Evolutionary conservation across 2,888 invertebrate genomes (phyloP).

Genomic region (Rhingia rostrata): DNA sequence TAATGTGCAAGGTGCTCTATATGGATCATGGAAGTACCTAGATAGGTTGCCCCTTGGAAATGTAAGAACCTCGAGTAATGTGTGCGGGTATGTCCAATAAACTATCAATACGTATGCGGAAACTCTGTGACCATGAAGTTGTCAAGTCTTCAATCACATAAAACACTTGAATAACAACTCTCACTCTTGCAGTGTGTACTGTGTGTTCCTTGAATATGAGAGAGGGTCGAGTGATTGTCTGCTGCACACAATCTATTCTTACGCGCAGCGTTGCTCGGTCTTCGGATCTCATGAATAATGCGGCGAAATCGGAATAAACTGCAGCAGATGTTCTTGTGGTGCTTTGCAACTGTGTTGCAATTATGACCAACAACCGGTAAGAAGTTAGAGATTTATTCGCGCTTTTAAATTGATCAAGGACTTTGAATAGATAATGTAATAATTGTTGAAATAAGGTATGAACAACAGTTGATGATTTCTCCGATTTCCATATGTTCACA

Average conservation of each 20-base stretch:
- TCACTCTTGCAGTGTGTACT: constrained; percentile 8
- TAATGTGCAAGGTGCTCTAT: constrained; percentile 25
- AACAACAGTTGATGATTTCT: too few relatives aligned
- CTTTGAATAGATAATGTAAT: not conserved
- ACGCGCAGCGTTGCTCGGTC: constrained; percentile 1
- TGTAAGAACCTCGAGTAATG: not conserved
- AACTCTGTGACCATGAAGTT: constrained; percentile 27
- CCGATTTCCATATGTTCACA: too few relatives aligned
- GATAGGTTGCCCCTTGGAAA: not conserved
- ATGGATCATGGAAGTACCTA: not conserved
- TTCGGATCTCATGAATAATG: constrained; percentile 8
- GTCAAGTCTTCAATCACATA: constrained; percentile 51
- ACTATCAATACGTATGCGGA: constrained; percentile 25
- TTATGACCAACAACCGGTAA: constrained; percentile 29
- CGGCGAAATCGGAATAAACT: constrained; percentile 2
- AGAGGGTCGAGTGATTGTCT: constrained; percentile 13
- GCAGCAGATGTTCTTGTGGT: constrained; percentile 36
- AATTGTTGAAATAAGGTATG: too few relatives aligned
- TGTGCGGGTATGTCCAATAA: not conserved
- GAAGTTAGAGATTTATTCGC: constrained; percentile 24
- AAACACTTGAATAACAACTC: constrained; percentile 30
- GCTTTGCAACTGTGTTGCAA: constrained; percentile 26
- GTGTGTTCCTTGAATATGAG: not conserved
- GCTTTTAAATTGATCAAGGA: constrained; percentile 45
- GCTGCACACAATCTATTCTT: constrained; percentile 25